phyloP scores from a whole-genome alignment of 2,113 vertebrate genomes.

The Aix galericulata region DNA sequence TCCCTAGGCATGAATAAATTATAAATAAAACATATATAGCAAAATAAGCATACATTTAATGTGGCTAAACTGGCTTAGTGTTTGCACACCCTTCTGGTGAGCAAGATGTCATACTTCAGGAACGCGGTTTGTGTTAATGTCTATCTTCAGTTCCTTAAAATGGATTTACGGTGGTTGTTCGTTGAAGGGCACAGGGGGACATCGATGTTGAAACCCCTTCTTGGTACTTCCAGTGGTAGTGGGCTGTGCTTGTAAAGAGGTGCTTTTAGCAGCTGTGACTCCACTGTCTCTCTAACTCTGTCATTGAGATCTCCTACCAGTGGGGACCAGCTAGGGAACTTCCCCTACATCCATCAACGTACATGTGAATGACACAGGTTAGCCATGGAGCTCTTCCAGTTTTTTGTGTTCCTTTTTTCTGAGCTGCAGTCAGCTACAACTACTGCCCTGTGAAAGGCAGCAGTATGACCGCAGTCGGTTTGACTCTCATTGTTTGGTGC shows the following conservation, averaged over 20 bases:
- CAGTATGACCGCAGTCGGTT: neutral
- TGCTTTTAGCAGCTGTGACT: neutral
- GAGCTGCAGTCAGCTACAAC: neutral
- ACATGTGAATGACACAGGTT: fast-evolving
- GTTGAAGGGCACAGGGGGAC: neutral
- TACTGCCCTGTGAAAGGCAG: neutral
- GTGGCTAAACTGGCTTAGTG: neutral
- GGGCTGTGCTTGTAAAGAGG: neutral
- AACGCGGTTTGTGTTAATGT: neutral
- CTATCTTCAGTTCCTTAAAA: neutral
- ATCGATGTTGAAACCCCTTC: neutral
- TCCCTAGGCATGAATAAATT: neutral
- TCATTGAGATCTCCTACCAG: neutral
- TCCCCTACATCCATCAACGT: neutral
- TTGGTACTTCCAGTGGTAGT: neutral
- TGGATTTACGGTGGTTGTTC: neutral
- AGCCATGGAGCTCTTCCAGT: neutral
- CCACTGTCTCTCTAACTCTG: neutral
- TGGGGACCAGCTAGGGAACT: neutral
- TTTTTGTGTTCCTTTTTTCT: neutral
- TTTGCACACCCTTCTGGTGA: neutral
- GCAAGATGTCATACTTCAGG: neutral
- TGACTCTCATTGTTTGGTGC: neutral
- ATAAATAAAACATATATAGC: neutral
- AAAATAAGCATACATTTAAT: neutral